Conservation (phyloP, 2,113 vertebrate genomes). For the Pleuronectes platessa region DNA sequence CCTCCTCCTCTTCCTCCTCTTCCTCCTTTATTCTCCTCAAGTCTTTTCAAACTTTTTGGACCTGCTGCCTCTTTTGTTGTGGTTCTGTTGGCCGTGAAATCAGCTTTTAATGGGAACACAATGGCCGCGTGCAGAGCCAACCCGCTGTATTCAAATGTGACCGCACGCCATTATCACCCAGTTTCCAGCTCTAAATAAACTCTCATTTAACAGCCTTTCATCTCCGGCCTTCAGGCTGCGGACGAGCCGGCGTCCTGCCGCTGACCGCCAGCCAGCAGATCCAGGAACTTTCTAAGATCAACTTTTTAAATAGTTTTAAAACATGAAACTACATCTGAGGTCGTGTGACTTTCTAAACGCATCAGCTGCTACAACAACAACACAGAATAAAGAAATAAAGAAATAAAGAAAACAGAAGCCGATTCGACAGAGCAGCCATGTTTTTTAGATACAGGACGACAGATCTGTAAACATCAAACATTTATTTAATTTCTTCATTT, state of each 20-base stretch:
- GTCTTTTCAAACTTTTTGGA: constrained; percentile 68
- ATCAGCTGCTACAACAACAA: too few relatives aligned
- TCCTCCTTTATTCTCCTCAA: constrained; percentile 51
- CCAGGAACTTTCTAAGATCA: accelerated
- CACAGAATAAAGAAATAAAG: too few relatives aligned
- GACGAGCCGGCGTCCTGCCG: too few relatives aligned
- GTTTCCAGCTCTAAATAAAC: constrained; percentile 56
- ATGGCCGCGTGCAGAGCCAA: constrained; percentile 67
- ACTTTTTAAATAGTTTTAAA: too few relatives aligned
- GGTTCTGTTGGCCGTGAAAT: constrained; percentile 73
- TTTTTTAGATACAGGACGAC: too few relatives aligned
- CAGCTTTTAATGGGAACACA: constrained; percentile 66
- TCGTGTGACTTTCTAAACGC: too few relatives aligned
- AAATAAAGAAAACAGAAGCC: too few relatives aligned
- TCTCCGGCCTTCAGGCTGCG: not conserved
- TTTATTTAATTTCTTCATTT: too few relatives aligned
- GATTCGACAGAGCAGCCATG: too few relatives aligned
- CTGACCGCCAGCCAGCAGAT: too few relatives aligned
- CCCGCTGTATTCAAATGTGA: constrained; percentile 77
- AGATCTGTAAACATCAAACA: too few relatives aligned
- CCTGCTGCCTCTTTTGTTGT: constrained; percentile 77
- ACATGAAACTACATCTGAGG: too few relatives aligned
- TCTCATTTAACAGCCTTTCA: constrained; percentile 48
- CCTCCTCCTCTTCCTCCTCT: constrained; percentile 23
- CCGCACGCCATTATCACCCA: constrained; percentile 39